Evolutionary conservation across 2,888 invertebrate genomes (phyloP).

Genomic region (Deilephila elpenor): DNA sequence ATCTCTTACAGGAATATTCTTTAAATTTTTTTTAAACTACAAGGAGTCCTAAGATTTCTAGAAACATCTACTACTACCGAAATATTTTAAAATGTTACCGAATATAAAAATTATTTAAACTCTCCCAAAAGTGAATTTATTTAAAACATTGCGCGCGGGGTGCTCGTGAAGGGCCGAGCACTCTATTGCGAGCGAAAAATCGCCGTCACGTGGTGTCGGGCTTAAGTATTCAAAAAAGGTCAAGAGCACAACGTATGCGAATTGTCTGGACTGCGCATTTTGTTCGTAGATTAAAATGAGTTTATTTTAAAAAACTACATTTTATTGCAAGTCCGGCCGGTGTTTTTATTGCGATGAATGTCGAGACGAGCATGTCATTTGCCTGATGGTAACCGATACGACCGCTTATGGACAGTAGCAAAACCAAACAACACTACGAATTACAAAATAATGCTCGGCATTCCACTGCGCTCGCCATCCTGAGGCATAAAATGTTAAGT

Average conservation of each 20-base stretch:
- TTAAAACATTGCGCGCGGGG: not conserved
- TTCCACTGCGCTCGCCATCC: no score
- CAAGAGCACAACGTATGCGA: constrained; percentile 4
- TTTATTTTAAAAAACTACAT: constrained; percentile 1
- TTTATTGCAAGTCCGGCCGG: not conserved
- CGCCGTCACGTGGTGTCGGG: not conserved
- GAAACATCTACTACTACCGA: no score
- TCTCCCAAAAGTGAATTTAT: not conserved
- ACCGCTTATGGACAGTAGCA: no score
- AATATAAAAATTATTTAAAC: not conserved
- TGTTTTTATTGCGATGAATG: no score
- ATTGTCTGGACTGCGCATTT: constrained; percentile 5
- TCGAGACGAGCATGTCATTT: no score
- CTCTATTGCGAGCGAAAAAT: constrained; percentile 8
- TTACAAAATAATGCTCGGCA: no score
- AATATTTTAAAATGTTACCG: not conserved
- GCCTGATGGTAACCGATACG: no score
- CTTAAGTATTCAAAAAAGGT: constrained; percentile 13
- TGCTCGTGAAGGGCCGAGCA: not conserved
- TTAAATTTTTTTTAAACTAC: not conserved
- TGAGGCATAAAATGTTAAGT: no score
- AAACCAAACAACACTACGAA: no score
- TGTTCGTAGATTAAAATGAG: not conserved
- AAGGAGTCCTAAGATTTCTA: no score
- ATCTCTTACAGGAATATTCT: no score